A percentile compares a stretch with the other conserved stretches of the same genome.
Conservation (phyloP, 2,888 invertebrate genomes). For the Beris morrisii region DNA sequence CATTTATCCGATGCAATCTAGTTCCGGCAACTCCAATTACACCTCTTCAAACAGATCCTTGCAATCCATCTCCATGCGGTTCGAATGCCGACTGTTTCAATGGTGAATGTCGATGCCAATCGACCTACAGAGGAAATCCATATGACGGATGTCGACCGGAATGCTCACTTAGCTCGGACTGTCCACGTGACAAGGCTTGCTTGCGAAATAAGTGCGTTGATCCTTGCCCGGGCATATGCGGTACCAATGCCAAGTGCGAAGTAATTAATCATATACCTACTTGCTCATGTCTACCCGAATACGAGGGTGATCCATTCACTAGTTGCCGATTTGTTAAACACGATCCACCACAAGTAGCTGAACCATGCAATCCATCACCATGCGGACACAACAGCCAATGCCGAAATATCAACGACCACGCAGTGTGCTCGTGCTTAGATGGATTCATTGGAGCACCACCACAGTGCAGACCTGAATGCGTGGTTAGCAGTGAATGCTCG, state of each 20-base stretch:
- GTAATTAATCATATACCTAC: slow-evolving; percentile 75
- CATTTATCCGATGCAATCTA: slow-evolving; percentile 70
- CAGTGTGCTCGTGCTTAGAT: slow-evolving; percentile 71
- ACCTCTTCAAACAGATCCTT: slow-evolving; percentile 59
- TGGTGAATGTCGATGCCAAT: slow-evolving; percentile 71
- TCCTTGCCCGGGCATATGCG: slow-evolving; percentile 76
- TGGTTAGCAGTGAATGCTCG: slow-evolving; percentile 67
- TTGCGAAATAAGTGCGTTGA: slow-evolving; percentile 72
- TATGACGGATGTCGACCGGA: slow-evolving; percentile 70
- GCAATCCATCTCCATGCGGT: slow-evolving; percentile 77
- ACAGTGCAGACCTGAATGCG: slow-evolving; percentile 68
- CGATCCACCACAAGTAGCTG: slow-evolving; percentile 40
- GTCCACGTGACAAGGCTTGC: slow-evolving; percentile 68
- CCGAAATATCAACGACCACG: slow-evolving; percentile 61
- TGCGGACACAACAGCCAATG: slow-evolving; percentile 68
- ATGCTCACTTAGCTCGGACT: slow-evolving; percentile 74
- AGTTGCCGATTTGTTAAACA: slow-evolving; percentile 56
- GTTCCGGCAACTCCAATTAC: slow-evolving; percentile 56
- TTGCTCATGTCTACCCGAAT: slow-evolving; percentile 69
- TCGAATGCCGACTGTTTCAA: slow-evolving; percentile 70
- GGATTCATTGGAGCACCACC: slow-evolving; percentile 70
- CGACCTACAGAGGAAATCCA: slow-evolving; percentile 72
- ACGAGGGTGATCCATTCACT: slow-evolving; percentile 72
- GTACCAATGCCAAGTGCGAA: slow-evolving; percentile 69
- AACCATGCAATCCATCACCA: slow-evolving; percentile 62